phyloP scores from a whole-genome alignment of 2,797 vertebrate genomes.

The Harpagifer antarcticus region DNA sequence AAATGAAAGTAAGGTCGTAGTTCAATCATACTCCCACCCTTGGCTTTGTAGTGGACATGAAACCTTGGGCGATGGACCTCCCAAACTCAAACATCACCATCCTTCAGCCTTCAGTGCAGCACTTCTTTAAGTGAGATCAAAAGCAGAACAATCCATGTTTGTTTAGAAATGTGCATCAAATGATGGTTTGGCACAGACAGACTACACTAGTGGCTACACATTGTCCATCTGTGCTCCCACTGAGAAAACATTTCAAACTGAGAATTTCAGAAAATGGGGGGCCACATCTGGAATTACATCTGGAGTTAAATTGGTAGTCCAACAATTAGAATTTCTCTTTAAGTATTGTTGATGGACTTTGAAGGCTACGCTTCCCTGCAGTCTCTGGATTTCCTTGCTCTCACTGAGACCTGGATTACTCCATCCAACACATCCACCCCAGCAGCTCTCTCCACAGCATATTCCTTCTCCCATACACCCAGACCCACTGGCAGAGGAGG shows the following conservation, averaged over 20 bases:
- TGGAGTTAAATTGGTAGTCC: not conserved
- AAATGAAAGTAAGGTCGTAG: slow-evolving; percentile 49
- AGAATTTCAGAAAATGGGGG: not conserved
- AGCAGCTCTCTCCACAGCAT: too few species aligned
- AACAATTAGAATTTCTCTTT: not conserved
- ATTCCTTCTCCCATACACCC: too few species aligned
- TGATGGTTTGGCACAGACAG: slow-evolving; percentile 14
- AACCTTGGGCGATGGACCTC: slow-evolving; percentile 21
- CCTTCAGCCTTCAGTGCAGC: slow-evolving; percentile 20
- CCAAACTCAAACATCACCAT: slow-evolving; percentile 9
- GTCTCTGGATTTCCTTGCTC: too few species aligned
- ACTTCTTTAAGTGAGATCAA: slow-evolving; percentile 30
- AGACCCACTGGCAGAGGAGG: too few species aligned
- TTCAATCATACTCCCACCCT: slow-evolving; percentile 45
- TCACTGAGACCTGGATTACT: too few species aligned
- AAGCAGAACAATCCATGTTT: slow-evolving; percentile 34
- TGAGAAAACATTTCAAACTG: not conserved
- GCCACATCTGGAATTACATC: not conserved
- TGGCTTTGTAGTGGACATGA: slow-evolving; percentile 48
- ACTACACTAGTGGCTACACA: not conserved
- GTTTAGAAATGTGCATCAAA: slow-evolving; percentile 38
- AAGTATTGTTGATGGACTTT: too few species aligned
- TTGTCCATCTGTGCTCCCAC: slow-evolving; percentile 16
- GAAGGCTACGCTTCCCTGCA: too few species aligned
- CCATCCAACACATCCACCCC: too few species aligned